These are phyloP conservation scores for Falco concolor DNA, from an alignment of 2,797 vertebrate species.

Conservation along the genomic window DNA sequence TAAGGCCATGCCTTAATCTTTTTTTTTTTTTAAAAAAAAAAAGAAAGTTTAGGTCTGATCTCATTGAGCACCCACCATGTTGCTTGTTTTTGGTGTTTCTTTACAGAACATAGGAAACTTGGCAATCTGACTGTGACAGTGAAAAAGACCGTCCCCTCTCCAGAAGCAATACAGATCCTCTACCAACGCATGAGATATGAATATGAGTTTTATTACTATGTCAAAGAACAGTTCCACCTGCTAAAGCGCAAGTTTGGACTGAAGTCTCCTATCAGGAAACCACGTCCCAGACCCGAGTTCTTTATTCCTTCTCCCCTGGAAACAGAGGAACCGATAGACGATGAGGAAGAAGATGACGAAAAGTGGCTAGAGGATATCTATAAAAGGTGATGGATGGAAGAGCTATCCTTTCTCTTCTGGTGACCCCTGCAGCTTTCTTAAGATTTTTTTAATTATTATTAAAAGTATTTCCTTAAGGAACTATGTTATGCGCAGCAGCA, in stretches of 20 bases:
- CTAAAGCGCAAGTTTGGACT: constrained; percentile 95
- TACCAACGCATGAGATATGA: constrained; percentile 96
- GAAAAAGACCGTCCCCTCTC: constrained; percentile 89
- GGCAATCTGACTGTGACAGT: constrained; percentile 97
- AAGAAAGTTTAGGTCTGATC: background rate
- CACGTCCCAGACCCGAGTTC: constrained; percentile 78
- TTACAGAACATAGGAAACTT: constrained; percentile 90
- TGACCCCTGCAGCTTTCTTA: constrained; percentile 60
- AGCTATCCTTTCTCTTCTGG: constrained; percentile 14
- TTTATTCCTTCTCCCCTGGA: constrained; percentile 83
- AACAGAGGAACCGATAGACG: constrained; percentile 87
- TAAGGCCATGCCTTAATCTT: background rate
- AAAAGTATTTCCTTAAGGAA: constrained; percentile 68
- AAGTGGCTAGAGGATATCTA: constrained; percentile 93
- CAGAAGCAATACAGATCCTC: constrained; percentile 91
- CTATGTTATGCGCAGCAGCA: constrained; percentile 64
- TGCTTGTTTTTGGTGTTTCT: background rate
- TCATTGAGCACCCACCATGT: background rate
- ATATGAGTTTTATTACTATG: constrained; percentile 96
- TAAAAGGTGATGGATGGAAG: constrained; percentile 77
- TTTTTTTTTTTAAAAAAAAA: background rate
- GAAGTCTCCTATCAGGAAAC: constrained; percentile 74
- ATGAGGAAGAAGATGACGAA: constrained; percentile 87
- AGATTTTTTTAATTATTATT: constrained; percentile 65
- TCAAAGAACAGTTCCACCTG: constrained; percentile 95